Evolutionary conservation across 1,140 invertebrate genomes (phyloP).

Genomic region (Eumaeus atala): DNA sequence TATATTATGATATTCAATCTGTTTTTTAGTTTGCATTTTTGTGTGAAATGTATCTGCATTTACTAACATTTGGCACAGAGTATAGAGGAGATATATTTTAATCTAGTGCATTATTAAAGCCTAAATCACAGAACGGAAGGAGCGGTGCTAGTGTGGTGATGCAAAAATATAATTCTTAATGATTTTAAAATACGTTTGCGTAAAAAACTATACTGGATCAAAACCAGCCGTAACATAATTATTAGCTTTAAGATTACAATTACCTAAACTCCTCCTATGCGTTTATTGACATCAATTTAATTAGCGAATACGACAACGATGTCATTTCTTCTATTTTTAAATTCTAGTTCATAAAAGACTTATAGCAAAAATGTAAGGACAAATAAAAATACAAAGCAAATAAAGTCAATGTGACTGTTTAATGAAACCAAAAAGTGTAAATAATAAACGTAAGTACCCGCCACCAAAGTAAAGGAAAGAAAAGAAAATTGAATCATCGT

Average conservation of each 20-base stretch:
- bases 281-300: conserved; percentile 49
- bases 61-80: conserved; percentile 63
- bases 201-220: conserved; percentile 48
- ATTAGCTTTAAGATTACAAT: conserved; percentile 39
- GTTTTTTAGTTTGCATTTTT: too few relatives aligned
- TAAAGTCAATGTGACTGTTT: conserved; percentile 61
- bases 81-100: conserved; percentile 51
- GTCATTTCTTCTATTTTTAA: not conserved
- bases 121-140: conserved; percentile 70
- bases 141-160: conserved; percentile 57
- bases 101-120: conserved; percentile 57
- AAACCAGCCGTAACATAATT: conserved; percentile 36
- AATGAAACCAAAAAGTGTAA: conserved; percentile 57
- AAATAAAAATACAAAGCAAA: conserved; percentile 46
- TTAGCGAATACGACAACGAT: conserved; percentile 30
- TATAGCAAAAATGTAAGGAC: not conserved
- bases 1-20: conserved; percentile 17
- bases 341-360: conserved; percentile 1
- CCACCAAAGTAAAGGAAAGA: conserved; percentile 36
- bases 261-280: conserved; percentile 35
- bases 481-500: conserved; percentile 20
- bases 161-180: conserved; percentile 64
- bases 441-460: conserved; percentile 50
- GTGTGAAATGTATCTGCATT: conserved; percentile 36
- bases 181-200: conserved; percentile 41